Evolutionary conservation across 1,140 invertebrate genomes (phyloP).

Genomic region (Sitodiplosis mosellana): DNA sequence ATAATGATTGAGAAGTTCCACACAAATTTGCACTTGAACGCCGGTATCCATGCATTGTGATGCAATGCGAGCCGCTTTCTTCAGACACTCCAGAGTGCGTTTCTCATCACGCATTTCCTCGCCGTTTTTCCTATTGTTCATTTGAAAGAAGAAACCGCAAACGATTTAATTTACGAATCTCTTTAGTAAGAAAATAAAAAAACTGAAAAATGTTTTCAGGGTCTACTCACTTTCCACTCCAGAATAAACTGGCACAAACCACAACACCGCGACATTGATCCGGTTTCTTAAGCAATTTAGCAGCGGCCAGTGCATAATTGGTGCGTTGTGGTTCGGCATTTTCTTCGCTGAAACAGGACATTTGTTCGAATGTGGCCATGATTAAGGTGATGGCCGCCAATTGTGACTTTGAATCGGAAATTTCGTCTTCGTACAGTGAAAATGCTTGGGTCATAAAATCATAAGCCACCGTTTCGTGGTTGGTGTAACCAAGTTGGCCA

Average conservation of each 20-base stretch:
- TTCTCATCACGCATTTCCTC: constrained; percentile 65
- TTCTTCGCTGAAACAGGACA: constrained; percentile 84
- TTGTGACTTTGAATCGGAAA: constrained; percentile 94
- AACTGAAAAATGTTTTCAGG: constrained; percentile 3
- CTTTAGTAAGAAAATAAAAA: background rate
- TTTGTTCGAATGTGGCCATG: constrained; percentile 88
- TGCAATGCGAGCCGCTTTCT: constrained; percentile 86
- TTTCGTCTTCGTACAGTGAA: constrained; percentile 96
- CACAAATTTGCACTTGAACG: constrained; percentile 88
- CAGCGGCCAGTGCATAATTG: constrained; percentile 83
- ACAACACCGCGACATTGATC: constrained; percentile 89
- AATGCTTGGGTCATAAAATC: constrained; percentile 98
- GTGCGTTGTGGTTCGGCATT: constrained; percentile 93
- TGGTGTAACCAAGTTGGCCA: constrained; percentile 80
- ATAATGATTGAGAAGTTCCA: constrained; percentile 88
- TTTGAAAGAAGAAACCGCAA: constrained; percentile 14
- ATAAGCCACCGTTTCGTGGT: constrained; percentile 91
- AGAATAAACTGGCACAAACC: constrained; percentile 87
- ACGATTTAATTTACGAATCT: constrained; percentile 1
- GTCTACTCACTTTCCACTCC: constrained; percentile 60
- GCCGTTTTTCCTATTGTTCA: constrained; percentile 32
- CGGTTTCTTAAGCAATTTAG: constrained; percentile 91
- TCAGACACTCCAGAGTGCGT: constrained; percentile 84
- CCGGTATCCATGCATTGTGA: constrained; percentile 96
- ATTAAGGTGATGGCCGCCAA: constrained; percentile 89